These are phyloP conservation scores for Brevimyrus niger DNA, from an alignment of 2,113 vertebrate genomes.

Conservation along the genomic window DNA sequence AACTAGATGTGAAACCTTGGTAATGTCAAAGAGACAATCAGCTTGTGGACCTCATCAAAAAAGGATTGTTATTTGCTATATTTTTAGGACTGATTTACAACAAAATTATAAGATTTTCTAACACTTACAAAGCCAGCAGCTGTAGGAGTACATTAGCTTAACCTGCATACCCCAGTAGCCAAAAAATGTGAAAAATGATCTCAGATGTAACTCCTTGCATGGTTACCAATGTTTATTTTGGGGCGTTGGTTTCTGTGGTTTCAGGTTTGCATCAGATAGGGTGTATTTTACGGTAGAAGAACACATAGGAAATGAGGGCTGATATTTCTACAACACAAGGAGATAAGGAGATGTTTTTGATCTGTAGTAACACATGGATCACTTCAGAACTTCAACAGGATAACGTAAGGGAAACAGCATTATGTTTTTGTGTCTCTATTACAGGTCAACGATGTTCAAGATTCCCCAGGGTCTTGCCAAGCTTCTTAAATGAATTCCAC, in stretches of 20 bases:
- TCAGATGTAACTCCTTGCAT: not conserved
- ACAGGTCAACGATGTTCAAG: conserved; percentile 50
- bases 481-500: conserved; percentile 55
- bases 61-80: not conserved
- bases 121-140: not conserved
- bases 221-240: conserved; percentile 6
- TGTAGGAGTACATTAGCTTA: not conserved
- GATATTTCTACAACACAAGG: not conserved
- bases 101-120: not conserved
- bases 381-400: not conserved
- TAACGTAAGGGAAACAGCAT: not conserved
- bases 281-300: not conserved
- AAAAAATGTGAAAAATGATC: conserved; percentile 9
- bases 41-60: not conserved
- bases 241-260: not conserved
- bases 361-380: not conserved
- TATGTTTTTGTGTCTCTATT: not conserved
- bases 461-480: conserved; percentile 44
- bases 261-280: conserved; percentile 7
- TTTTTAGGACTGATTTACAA: not conserved
- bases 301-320: conserved; percentile 2
- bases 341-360: conserved; percentile 12
- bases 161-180: not conserved
- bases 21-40: not conserved
- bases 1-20: not conserved